Evolutionary conservation across 2,888 invertebrate species (phyloP), one percentile per base, ranked within the genome.

Genomic region (Nemotelus nigrinus): DNA sequence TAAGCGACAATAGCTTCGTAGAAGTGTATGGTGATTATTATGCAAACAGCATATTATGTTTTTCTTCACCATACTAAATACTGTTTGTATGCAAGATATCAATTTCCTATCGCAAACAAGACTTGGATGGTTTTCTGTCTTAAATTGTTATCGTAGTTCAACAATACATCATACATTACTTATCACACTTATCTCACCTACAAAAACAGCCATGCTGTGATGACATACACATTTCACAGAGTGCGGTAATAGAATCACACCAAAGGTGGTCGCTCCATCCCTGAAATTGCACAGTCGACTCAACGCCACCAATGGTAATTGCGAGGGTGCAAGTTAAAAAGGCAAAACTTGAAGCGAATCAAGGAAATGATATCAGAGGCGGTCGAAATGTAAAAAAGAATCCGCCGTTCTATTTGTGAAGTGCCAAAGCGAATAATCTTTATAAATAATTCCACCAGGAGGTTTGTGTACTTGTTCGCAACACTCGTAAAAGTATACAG

Each of bases 271-370:
- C 39, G 7, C 3, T 50, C 48, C 63, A 74, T 63, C 74, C 74
- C 41, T n/a, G 25, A 47, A 74, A 60, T 63, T 48, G 63, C 41
- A 25, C 60, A 63, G 43, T 7, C 44, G 60, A 53, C 10, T 64
- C 2, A 7, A 2, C 55, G 50, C 47, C 60, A 53, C 41, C 74
- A 60, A 74, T 60, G 74, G 63, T 74, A 74, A 74, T 74, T 74
- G 74, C 74, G 74, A 74, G 74, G 74, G 74, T 74, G 74, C 74
- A 74, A 74, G 74, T 74, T 74, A 74, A 74, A 74, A 74, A 74
- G 74, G 74, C 63, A 74, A 74, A 74, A 48, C 74, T 63, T 48
- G 63, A 57, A 74, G 41, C 70, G 63, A 63, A 63, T 63, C 60
- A 50, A 63, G 63, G 50, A 47, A 50, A 3, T 41, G 60, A 70